These are phyloP conservation scores for Pentalonia nigronervosa DNA, from an alignment of 1,140 invertebrate genomes.

Conservation along the genomic window DNA sequence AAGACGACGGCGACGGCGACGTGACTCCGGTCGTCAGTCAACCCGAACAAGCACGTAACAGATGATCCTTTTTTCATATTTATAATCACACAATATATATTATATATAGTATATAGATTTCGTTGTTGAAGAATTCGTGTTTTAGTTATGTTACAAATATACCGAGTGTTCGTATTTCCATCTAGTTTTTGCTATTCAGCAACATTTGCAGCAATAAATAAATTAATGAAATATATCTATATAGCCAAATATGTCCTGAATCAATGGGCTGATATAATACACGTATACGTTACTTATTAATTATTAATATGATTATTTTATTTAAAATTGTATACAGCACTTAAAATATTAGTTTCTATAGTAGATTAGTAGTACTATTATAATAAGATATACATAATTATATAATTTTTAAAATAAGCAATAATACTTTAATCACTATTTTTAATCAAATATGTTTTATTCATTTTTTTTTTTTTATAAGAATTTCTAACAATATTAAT, in stretches of 20 bases:
- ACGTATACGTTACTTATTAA: background rate
- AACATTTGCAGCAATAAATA: background rate
- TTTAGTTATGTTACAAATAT: background rate
- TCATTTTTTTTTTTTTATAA: too few relatives aligned
- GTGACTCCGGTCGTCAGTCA: slow-evolving; percentile 46
- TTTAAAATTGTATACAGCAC: background rate
- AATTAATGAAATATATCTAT: background rate
- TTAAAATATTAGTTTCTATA: background rate
- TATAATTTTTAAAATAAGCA: too few relatives aligned
- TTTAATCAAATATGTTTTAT: too few relatives aligned
- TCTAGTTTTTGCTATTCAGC: background rate
- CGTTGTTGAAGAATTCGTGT: background rate
- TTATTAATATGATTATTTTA: background rate
- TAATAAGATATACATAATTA: background rate
- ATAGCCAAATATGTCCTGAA: background rate
- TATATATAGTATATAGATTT: background rate
- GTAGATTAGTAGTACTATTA: background rate
- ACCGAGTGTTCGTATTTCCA: background rate
- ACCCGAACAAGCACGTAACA: slow-evolving; percentile 52
- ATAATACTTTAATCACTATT: too few relatives aligned
- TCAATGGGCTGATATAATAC: background rate
- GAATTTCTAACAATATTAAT: too few relatives aligned
- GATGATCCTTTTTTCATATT: slow-evolving; percentile 50
- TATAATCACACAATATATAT: slow-evolving; percentile 11
- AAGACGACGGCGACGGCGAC: slow-evolving; percentile 16